Conservation (phyloP, 2,888 invertebrate species). For the Campoplex nolae region DNA sequence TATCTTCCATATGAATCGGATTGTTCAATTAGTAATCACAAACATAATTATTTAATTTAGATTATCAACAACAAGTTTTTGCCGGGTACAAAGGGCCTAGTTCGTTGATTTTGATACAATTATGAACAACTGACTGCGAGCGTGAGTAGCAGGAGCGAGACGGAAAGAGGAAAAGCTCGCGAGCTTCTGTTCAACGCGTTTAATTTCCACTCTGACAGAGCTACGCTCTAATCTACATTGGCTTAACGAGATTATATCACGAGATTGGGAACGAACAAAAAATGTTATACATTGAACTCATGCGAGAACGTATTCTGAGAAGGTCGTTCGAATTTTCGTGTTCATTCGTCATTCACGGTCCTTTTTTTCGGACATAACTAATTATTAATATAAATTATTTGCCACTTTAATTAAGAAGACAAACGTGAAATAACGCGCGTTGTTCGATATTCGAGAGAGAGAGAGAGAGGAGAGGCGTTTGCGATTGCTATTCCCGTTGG, state of each 20-base stretch:
- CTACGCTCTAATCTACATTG: constrained; percentile 9
- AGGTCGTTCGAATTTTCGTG: neutral
- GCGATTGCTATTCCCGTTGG: neutral
- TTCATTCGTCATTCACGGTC: neutral
- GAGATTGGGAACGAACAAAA: neutral
- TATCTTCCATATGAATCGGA: neutral
- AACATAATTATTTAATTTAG: neutral
- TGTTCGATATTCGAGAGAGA: neutral
- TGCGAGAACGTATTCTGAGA: neutral
- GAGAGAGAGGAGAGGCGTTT: neutral
- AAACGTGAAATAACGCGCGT: neutral
- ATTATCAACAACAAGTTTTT: constrained; percentile 3
- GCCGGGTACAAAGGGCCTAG: neutral
- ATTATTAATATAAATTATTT: neutral
- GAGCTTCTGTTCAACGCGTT: constrained; percentile 46
- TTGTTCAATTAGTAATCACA: neutral
- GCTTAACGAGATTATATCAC: constrained; percentile 9
- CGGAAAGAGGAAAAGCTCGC: constrained; percentile 14
- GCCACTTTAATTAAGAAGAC: neutral
- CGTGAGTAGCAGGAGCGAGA: neutral
- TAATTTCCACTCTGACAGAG: constrained; percentile 13
- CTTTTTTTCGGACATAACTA: neutral
- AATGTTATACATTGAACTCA: neutral
- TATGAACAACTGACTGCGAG: neutral
- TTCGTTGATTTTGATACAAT: neutral